Evolutionary conservation across 2,888 invertebrate species (phyloP), one percentile per base, ranked within the genome.

Genomic region (Tinea trinotella): DNA sequence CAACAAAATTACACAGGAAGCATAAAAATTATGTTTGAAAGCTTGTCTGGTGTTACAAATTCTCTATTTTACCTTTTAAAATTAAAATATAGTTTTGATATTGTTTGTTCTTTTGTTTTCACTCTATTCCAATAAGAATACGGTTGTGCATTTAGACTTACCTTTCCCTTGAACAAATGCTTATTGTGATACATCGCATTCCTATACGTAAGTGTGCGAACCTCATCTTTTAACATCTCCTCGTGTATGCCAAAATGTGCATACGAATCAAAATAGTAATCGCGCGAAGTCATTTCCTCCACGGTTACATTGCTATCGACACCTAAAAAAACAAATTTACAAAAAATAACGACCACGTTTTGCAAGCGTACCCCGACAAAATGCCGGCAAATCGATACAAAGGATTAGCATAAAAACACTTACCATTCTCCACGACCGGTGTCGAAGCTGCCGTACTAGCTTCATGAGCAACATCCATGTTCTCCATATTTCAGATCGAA

Each of bases 191-290:
- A 97, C 95, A 99, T 99, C 9, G 99, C 97, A 74, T 99, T 99
- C 54, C 98, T 92, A 79, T 99, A 99, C 0, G 99, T 99, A 58
- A 97, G 89, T 12, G 99, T 99, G 55, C 99, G 90, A 20, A 99
- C 98, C 89, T 99, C 99, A 78, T 99, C 99, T 82, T 99, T 99
- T 58, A 99, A 86, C 99, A 99, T 99, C 85, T 99, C 99, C 87
- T 99, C 99, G 74, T 99, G 99, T 66, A 99, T 99, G 48, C 99
- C 99, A 79, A 99, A 99, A 86, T 99, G 99, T 52, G 99, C 99
- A 75, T 99, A 99, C 0, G 99, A 99, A 82, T 99, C 99, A 76
- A 99, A 99, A 77, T 99, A 99, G 78, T 99, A 99, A 77, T 99
- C 99, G 64, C 98, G 91, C 4, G 99, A 99, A 1, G 99, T 99